A percentile compares a stretch with the other conserved stretches of the same genome.
phyloP scores from a whole-genome alignment of 2,113 vertebrate species.

The Aspidoscelis tigris region DNA sequence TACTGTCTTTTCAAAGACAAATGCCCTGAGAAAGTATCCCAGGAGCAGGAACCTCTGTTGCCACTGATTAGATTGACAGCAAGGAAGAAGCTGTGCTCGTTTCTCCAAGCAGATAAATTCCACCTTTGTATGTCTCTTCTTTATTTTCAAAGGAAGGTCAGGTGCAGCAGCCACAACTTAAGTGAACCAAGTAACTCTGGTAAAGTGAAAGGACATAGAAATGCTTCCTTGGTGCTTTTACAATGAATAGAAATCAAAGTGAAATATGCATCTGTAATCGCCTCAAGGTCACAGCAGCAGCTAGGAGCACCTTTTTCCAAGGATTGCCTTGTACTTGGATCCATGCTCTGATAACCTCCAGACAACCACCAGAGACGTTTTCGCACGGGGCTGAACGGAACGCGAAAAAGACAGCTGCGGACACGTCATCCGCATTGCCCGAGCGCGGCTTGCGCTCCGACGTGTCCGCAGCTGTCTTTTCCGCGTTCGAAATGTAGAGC shows the following conservation, averaged over 20 bases:
- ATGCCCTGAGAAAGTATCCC: conserved; percentile 40
- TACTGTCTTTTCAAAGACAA: conserved; percentile 40
- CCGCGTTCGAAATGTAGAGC: no score
- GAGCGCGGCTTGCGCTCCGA: no score
- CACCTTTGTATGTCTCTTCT: conserved; percentile 16
- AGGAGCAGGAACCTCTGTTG: conserved; percentile 25
- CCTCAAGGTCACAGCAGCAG: no score
- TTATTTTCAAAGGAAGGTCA: conserved; percentile 17
- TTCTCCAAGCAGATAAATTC: conserved; percentile 37
- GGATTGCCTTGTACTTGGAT: no score
- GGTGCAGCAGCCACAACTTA: not conserved
- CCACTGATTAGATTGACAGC: conserved; percentile 44
- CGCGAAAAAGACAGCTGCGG: no score
- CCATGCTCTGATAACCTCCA: no score
- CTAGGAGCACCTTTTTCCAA: no score
- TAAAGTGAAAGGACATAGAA: not conserved
- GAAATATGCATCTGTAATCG: no score
- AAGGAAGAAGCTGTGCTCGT: not conserved
- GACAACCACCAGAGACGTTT: no score
- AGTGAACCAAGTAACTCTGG: not conserved
- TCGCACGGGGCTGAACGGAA: no score
- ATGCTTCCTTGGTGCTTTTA: conserved; percentile 7
- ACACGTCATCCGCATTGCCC: no score
- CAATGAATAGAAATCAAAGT: not conserved
- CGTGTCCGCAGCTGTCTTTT: no score